Percentiles rank a stretch among this genome's conserved stretches.
phyloP scores from a whole-genome alignment of 2,113 vertebrate species.

The Glaucidium brasilianum region DNA sequence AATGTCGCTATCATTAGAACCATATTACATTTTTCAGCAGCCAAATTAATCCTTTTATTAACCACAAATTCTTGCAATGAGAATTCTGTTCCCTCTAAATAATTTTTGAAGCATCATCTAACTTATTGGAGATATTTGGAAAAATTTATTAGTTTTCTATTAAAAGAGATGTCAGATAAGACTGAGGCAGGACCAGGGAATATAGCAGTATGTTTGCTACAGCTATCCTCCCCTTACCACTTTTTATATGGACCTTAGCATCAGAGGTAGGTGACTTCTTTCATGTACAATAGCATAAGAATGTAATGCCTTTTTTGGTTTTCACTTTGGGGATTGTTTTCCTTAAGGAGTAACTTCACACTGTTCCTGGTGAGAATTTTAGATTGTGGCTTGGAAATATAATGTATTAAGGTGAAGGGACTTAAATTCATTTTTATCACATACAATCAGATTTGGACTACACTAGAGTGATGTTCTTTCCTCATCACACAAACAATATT shows the following conservation, averaged over 20 bases:
- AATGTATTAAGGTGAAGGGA: background rate
- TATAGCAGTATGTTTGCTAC: background rate
- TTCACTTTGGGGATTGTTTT: background rate
- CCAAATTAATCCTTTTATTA: background rate
- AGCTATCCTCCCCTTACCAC: fast-evolving
- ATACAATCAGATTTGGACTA: background rate
- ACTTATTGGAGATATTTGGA: background rate
- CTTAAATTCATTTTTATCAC: background rate
- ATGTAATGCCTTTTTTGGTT: background rate
- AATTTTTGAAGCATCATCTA: background rate
- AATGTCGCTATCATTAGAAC: background rate
- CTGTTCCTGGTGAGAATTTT: background rate
- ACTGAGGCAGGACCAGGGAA: background rate
- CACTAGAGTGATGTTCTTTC: background rate
- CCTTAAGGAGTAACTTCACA: background rate
- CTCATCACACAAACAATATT: background rate
- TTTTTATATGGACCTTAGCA: background rate
- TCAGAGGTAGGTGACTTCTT: background rate
- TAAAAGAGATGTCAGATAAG: background rate
- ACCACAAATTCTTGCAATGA: background rate
- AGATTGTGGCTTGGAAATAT: background rate
- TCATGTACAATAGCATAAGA: background rate
- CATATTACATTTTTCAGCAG: background rate
- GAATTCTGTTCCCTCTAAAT: background rate
- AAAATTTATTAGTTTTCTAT: background rate